A percentile compares a stretch with the other conserved stretches of the same genome.
These are phyloP conservation scores for Megalurothrips usitatus DNA, from an alignment of 2,888 invertebrate species.

Conservation along the genomic window DNA sequence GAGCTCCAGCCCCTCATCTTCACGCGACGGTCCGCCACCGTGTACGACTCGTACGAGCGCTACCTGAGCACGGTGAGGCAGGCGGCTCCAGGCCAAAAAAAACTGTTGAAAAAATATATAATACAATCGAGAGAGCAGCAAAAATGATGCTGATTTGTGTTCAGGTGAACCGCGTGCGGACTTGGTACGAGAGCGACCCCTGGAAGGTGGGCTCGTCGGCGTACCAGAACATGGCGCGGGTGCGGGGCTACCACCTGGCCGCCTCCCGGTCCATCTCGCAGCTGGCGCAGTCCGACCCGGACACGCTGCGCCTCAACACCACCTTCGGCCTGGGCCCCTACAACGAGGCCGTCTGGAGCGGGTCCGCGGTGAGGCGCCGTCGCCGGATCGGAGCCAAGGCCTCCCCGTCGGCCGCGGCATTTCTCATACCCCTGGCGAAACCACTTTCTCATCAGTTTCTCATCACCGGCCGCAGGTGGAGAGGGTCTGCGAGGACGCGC, in stretches of 20 bases:
- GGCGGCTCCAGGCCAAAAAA: no score
- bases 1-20: slow-evolving; percentile 33
- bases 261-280: neutral
- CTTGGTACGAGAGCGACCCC: slow-evolving; percentile 46
- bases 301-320: neutral
- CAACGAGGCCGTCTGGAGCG: neutral
- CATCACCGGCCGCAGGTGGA: neutral
- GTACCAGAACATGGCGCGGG: slow-evolving; percentile 40
- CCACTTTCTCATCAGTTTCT: no score
- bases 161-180: slow-evolving; percentile 39
- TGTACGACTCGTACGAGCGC: slow-evolving; percentile 42
- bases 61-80: slow-evolving; percentile 43
- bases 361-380: neutral
- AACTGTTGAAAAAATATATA: no score
- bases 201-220: slow-evolving; percentile 41
- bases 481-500: neutral
- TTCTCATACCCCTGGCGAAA: no score
- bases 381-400: no score
- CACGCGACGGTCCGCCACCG: slow-evolving; percentile 43
- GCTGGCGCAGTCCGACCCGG: neutral
- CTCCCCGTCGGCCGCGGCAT: no score
- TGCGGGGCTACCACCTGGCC: slow-evolving; percentile 43
- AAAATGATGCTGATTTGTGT: no score
- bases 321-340: neutral
- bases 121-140: neutral